Percentiles rank a stretch among this genome's conserved stretches.
Conservation (phyloP, 2,888 invertebrate species). For the Drosophila flavopinicola region DNA sequence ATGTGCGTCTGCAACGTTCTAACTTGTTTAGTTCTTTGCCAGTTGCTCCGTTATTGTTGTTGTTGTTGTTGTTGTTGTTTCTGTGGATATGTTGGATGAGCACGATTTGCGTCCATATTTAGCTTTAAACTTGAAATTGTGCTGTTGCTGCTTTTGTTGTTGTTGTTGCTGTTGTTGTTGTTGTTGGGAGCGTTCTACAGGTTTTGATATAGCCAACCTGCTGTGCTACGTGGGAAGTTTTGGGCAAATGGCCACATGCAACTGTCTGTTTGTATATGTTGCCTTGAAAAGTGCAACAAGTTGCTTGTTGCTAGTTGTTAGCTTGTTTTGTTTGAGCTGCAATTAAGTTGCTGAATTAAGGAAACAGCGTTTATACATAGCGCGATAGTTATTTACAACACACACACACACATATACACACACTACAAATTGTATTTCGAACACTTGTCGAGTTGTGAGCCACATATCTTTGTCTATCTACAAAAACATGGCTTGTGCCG, state of each 20-base stretch:
- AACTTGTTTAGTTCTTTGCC: conserved; percentile 2
- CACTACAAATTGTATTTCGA: conserved; percentile 31
- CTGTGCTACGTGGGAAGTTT: conserved; percentile 60
- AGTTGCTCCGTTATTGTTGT: background rate
- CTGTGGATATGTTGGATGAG: conserved; percentile 29
- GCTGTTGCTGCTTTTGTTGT: conserved; percentile 22
- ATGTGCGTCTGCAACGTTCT: background rate
- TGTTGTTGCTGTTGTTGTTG: background rate
- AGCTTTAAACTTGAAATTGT: conserved; percentile 70
- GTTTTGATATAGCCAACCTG: conserved; percentile 65
- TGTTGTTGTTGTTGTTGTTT: conserved; percentile 3
- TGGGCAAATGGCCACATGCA: conserved; percentile 30
- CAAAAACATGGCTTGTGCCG: conserved; percentile 6
- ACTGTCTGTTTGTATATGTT: conserved; percentile 18
- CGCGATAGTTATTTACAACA: conserved; percentile 29
- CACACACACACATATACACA: conserved; percentile 17
- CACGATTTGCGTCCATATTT: conserved; percentile 62
- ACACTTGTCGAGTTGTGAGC: conserved; percentile 45
- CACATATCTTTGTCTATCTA: conserved; percentile 33
- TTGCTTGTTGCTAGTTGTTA: conserved; percentile 17
- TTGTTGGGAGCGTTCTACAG: conserved; percentile 55
- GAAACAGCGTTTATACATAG: conserved; percentile 55
- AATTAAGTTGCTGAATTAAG: conserved; percentile 63
- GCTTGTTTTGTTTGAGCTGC: conserved; percentile 48
- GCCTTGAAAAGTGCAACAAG: conserved; percentile 38